A percentile compares a stretch with the other conserved stretches of the same genome.
phyloP scores from a whole-genome alignment of 2,113 vertebrate genomes.

The Hiodon alosoides region DNA sequence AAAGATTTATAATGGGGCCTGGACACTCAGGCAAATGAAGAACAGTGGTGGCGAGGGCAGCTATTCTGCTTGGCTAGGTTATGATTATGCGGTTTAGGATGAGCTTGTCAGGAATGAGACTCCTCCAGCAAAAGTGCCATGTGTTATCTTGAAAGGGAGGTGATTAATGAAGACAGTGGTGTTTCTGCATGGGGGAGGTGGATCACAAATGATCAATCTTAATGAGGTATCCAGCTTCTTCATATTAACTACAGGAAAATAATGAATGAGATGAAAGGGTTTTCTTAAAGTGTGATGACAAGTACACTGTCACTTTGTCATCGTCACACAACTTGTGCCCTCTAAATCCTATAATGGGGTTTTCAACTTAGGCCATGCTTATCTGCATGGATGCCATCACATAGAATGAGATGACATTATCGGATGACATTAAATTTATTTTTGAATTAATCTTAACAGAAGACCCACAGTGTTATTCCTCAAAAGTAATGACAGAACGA shows the following conservation, averaged over 20 bases:
- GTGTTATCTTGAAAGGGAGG: conserved; percentile 57
- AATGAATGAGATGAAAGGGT: conserved; percentile 50
- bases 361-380: background rate
- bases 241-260: conserved; percentile 56
- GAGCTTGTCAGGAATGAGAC: conserved; percentile 43
- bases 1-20: background rate
- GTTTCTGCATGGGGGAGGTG: conserved; percentile 49
- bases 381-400: background rate
- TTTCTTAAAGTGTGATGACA: conserved; percentile 62
- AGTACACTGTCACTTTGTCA: conserved; percentile 33
- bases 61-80: conserved; percentile 29
- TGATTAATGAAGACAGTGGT: conserved; percentile 60
- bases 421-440: background rate
- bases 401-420: background rate
- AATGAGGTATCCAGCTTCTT: conserved; percentile 63
- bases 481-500: too few species aligned
- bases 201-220: conserved; percentile 64
- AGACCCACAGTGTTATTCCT: too few species aligned
- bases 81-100: conserved; percentile 46
- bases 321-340: background rate
- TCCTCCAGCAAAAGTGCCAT: conserved; percentile 33
- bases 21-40: background rate
- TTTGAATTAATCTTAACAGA: background rate
- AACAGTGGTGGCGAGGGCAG: conserved; percentile 11
- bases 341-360: background rate